These are phyloP conservation scores for Dryas iulia DNA, from an alignment of 1,140 invertebrate genomes.

Conservation along the genomic window DNA sequence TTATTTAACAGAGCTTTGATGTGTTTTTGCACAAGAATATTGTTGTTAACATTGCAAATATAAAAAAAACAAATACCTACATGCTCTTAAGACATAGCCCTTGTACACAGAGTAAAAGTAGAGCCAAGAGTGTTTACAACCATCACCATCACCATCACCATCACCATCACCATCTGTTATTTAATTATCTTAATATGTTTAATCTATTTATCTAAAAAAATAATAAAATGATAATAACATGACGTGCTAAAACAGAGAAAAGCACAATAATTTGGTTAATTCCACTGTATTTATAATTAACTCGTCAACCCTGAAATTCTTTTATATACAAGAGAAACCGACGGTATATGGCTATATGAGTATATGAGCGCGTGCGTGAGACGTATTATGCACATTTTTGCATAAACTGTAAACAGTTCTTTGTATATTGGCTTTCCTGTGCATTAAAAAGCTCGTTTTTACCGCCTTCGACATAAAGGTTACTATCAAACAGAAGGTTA, in stretches of 20 bases:
- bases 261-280: neutral
- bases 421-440: conserved; percentile 12
- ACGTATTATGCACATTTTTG: conserved; percentile 51
- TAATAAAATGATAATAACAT: no score
- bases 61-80: no score
- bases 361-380: conserved; percentile 33
- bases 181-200: no score
- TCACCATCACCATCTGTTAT: no score
- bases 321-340: conserved; percentile 24
- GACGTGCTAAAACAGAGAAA: neutral
- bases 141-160: no score
- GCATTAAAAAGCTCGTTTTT: conserved; percentile 8
- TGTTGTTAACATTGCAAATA: no score
- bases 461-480: conserved; percentile 5
- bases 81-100: no score
- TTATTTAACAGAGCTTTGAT: no score
- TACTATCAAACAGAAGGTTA: conserved; percentile 5
- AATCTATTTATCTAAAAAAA: no score
- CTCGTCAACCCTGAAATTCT: conserved; percentile 24
- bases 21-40: no score
- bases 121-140: no score
- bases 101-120: no score
- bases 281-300: neutral
- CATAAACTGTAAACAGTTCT: conserved; percentile 41
- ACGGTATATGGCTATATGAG: conserved; percentile 2